phyloP scores from a whole-genome alignment of 1,140 invertebrate species.

The Proales similis region DNA sequence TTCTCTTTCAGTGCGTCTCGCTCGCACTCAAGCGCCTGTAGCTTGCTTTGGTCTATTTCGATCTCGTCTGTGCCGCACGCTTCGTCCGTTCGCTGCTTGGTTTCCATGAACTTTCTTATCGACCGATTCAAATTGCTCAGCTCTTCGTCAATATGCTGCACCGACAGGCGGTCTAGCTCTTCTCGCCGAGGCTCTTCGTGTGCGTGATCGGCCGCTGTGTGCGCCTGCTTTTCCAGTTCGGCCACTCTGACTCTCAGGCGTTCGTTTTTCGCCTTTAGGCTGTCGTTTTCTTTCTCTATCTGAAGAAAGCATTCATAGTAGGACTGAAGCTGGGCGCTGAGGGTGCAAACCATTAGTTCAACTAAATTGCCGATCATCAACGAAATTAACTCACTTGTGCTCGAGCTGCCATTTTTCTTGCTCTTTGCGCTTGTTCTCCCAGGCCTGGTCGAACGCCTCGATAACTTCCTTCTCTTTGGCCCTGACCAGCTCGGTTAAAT shows the following conservation, averaged over 20 bases:
- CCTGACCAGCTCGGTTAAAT: slow-evolving; percentile 5
- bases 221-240: background rate
- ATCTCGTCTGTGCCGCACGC: background rate
- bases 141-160: slow-evolving; percentile 32
- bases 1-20: slow-evolving; percentile 25
- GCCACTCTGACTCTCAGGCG: background rate
- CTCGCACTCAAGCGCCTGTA: slow-evolving; percentile 13
- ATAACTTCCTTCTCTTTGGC: slow-evolving; percentile 20
- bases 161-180: slow-evolving; percentile 13
- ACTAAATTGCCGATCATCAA: too few species aligned
- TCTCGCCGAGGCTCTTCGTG: background rate
- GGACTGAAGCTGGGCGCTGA: slow-evolving; percentile 30
- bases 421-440: slow-evolving; percentile 11
- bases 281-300: slow-evolving; percentile 36
- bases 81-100: slow-evolving; percentile 1
- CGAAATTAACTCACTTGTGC: too few species aligned
- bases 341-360: too few species aligned
- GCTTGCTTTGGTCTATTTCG: slow-evolving; percentile 1
- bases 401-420: slow-evolving; percentile 23
- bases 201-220: background rate
- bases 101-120: slow-evolving; percentile 11
- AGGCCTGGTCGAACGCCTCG: slow-evolving; percentile 9
- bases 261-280: slow-evolving; percentile 4
- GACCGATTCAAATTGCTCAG: slow-evolving; percentile 10
- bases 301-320: slow-evolving; percentile 36